Evolutionary conservation across 1,140 invertebrate species (phyloP).

Genomic region (Cotesia vestalis): DNA sequence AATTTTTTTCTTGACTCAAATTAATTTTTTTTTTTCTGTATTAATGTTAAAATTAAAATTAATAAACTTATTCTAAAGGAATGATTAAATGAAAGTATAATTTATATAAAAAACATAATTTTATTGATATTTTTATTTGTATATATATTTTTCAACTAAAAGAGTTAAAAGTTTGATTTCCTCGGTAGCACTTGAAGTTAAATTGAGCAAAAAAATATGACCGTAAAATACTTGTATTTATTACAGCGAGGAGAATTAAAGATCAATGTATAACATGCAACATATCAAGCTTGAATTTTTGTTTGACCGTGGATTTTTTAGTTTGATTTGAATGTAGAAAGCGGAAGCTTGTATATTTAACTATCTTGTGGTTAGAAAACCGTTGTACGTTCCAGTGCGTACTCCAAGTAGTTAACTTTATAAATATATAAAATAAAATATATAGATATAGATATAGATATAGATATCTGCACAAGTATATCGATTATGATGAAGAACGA

Average conservation of each 20-base stretch:
- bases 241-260: no score
- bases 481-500: constrained; percentile 27
- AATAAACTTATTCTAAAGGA: not conserved
- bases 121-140: not conserved
- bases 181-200: constrained; percentile 5
- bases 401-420: not conserved
- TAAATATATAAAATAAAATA: not conserved
- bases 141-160: not conserved
- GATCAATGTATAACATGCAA: no score
- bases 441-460: not conserved
- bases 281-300: no score
- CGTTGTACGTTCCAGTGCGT: constrained; percentile 17
- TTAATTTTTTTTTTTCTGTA: no score
- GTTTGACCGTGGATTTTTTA: not conserved
- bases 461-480: not conserved
- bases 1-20: no score
- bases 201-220: not conserved
- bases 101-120: constrained; percentile 19
- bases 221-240: no score
- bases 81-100: constrained; percentile 4
- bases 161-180: constrained; percentile 4
- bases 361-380: constrained; percentile 17
- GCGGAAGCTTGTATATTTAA: constrained; percentile 13
- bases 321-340: not conserved
- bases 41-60: not conserved